Evolutionary conservation across 2,888 invertebrate genomes (phyloP), one percentile per base, ranked within the genome.

Genomic region (Phlogophora meticulosa): DNA sequence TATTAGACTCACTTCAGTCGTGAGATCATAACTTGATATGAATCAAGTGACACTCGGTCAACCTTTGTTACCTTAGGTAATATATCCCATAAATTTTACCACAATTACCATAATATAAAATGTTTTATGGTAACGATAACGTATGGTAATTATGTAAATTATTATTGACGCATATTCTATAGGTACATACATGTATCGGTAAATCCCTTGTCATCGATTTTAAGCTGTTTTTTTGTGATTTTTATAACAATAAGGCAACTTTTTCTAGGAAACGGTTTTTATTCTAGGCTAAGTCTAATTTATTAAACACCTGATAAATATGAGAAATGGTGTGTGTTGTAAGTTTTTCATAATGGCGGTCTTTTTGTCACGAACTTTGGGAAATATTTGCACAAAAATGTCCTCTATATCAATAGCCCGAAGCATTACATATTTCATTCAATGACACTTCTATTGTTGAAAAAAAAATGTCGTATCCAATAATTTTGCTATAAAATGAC

Each of bases 41-140:
- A 78, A 77, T 78, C 57, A 74, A 52, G 51, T 80, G 74, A 55
- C 71, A 70, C 67, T 74, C 64, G 62, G 57, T 62, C 81, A 82
- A 82, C 80, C 80, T 86, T 85, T 85, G 83, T 84, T 82, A 78
- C 80, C 73, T 74, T 76, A 60, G 61, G 73, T 82, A 81, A 86
- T 84, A 81, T 80, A 80, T 82, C 81, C 72, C 83, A 83, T 84
- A 85, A 86, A 87, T 85, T 84, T 79, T 73, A 81, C 68, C 66
- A 72, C 76, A 72, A 88, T 88, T 86, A 87, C 73, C 84, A 86
- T 85, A 87, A 65, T 81, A 66, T 83, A 68, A 82, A 77, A 85
- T 86, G 83, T 88, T 82, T 88, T 85, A 86, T 80, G 79, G 59
- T 79, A 74, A 80, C 81, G 81, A 85, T 87, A 82, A 82, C 74